Evolutionary conservation across 1,140 invertebrate species (phyloP), one percentile per base, ranked within the genome.

Genomic region (Dreissena polymorpha): DNA sequence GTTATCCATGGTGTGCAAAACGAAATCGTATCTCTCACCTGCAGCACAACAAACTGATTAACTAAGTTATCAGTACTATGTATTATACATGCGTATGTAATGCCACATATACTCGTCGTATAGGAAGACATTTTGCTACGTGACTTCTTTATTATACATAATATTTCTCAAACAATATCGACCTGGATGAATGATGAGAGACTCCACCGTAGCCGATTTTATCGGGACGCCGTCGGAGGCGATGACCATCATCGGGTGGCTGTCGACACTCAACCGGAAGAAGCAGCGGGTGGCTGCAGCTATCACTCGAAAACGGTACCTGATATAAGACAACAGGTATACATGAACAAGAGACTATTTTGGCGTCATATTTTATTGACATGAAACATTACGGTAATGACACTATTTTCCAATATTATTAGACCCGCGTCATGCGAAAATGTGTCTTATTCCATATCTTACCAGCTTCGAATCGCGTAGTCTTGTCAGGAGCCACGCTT

Each of bases 1-100:
- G 81, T 95, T 95, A 88, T 95, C 95, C 39, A 39, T 39, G 25
- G 96, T 95, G 53, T 95, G 93, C 0, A 98, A 65, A 0, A 97
- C 94, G 88, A 98, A 96, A 89, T 98, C 97, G 89, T 96, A 98
- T 68, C 97, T 93, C 91, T 98, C 97, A 0, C 97, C 84, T 82
- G 74, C 6, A 68, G 18, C 18, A n/a, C 23, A 63, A 63, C 18
- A 10, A 18, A 63, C 23, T 63, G 7, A 63, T 5, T 23, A 39
- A 39, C 39, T 39, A 39, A 39, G 39, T 39, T 39, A 39, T 39
- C 39, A 2, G 39, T 8, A 39, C 39, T 39, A 39, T n/a, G n/a
- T n/a, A n/a, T 39, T 39, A 39, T 39, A 39, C 39, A 8, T 39
- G 39, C 39, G 39, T 39, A 39, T 39, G 39, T 39, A 39, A 5